Percentiles rank a stretch among this genome's conserved stretches.
These are phyloP conservation scores for Drosophila lacicola DNA, from an alignment of 2,888 invertebrate genomes.

Conservation along the genomic window DNA sequence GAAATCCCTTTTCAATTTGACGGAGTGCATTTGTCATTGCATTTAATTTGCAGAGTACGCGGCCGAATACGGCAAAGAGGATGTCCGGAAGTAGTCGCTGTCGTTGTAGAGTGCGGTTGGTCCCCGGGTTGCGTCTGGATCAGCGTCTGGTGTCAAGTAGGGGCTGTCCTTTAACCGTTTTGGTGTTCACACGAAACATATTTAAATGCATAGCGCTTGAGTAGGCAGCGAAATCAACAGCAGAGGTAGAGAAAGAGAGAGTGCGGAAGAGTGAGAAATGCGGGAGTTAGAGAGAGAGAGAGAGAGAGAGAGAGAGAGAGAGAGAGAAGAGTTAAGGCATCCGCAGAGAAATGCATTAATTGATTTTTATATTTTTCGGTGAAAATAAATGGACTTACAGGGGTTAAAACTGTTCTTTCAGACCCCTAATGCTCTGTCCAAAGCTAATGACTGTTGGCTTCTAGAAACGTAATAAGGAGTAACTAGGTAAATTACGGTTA, in stretches of 20 bases:
- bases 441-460: slow-evolving; percentile 27
- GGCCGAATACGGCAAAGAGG: slow-evolving; percentile 38
- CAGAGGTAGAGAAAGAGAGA: neutral
- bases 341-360: slow-evolving; percentile 71
- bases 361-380: slow-evolving; percentile 63
- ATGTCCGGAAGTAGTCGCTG: slow-evolving; percentile 71
- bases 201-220: slow-evolving; percentile 76
- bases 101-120: slow-evolving; percentile 45
- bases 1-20: slow-evolving; percentile 83
- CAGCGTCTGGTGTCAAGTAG: slow-evolving; percentile 77
- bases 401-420: slow-evolving; percentile 66
- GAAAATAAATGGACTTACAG: slow-evolving; percentile 1
- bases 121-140: slow-evolving; percentile 42
- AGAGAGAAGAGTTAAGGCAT: slow-evolving; percentile 45
- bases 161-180: slow-evolving; percentile 76
- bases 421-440: slow-evolving; percentile 21
- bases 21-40: slow-evolving; percentile 82
- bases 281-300: neutral
- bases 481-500: too few relatives aligned
- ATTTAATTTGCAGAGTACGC: slow-evolving; percentile 78
- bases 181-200: slow-evolving; percentile 77
- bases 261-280: neutral
- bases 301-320: neutral
- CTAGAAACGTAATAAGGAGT: slow-evolving; percentile 1
- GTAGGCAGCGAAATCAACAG: slow-evolving; percentile 46